phyloP scores from a whole-genome alignment of 2,888 invertebrate species.

The Gonocerus acuteangulatus region DNA sequence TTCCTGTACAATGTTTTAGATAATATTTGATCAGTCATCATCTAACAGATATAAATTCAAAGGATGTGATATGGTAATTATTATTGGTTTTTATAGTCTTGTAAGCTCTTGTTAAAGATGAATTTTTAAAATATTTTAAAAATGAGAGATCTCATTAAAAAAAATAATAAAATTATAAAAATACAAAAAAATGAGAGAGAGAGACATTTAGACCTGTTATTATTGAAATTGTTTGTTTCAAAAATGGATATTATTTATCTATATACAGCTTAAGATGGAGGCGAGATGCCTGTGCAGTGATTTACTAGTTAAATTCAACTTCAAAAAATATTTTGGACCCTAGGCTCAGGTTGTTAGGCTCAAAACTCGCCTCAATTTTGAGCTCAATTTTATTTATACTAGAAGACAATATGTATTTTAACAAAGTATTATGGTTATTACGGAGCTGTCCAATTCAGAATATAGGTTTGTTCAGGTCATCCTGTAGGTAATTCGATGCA shows the following conservation, averaged over 20 bases:
- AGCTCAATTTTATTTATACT: conserved; percentile 22
- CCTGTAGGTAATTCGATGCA: conserved; percentile 23
- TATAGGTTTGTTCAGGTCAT: conserved; percentile 23
- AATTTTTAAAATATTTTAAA: conserved; percentile 24
- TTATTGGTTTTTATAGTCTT: conserved; percentile 20
- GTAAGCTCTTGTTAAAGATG: conserved; percentile 20
- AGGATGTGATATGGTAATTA: conserved; percentile 25
- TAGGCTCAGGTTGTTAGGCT: background rate
- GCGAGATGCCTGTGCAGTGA: background rate
- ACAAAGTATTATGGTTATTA: conserved; percentile 11
- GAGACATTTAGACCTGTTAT: conserved; percentile 24
- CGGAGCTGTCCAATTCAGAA: conserved; percentile 26
- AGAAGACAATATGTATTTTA: conserved; percentile 27
- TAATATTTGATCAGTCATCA: background rate
- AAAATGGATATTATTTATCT: conserved; percentile 12
- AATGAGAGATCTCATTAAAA: conserved; percentile 26
- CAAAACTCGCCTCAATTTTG: background rate
- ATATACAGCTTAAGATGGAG: conserved; percentile 3
- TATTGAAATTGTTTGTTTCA: conserved; percentile 18
- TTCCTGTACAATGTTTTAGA: background rate
- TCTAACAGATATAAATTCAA: conserved; percentile 11
- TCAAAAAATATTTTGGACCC: conserved; percentile 10
- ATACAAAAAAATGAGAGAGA: background rate
- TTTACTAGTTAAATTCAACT: conserved; percentile 5
- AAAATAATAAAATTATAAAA: background rate